These are phyloP conservation scores for Drosophila robusta DNA, from an alignment of 2,888 invertebrate species.

Conservation along the genomic window DNA sequence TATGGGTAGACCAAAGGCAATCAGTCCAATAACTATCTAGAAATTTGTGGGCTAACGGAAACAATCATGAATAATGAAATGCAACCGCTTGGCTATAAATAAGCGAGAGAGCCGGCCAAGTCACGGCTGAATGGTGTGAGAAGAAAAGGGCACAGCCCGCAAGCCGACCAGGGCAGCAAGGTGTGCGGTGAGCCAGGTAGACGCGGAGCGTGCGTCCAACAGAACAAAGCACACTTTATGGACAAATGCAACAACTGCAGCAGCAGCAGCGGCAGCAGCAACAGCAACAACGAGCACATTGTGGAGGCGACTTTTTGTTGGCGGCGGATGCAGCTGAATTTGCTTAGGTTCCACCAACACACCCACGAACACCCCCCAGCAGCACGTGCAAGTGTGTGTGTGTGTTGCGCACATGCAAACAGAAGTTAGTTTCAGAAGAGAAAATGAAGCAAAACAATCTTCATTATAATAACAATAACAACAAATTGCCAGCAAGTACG, in stretches of 20 bases:
- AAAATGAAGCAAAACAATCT: slow-evolving; percentile 53
- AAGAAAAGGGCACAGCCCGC: slow-evolving; percentile 22
- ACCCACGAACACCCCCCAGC: slow-evolving; percentile 1
- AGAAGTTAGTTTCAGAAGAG: slow-evolving; percentile 1
- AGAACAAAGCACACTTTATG: slow-evolving; percentile 25
- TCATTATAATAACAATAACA: slow-evolving; percentile 46
- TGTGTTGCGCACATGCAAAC: slow-evolving; percentile 33
- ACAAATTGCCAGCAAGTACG: slow-evolving; percentile 45
- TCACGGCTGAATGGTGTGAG: slow-evolving; percentile 65
- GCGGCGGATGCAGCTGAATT: slow-evolving; percentile 29
- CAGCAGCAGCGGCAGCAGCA: slow-evolving; percentile 25
- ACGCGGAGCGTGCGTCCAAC: not conserved
- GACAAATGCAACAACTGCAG: slow-evolving; percentile 34
- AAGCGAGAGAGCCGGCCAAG: slow-evolving; percentile 41
- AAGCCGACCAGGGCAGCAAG: slow-evolving; percentile 4
- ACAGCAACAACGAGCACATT: slow-evolving; percentile 17
- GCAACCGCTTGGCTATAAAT: slow-evolving; percentile 61
- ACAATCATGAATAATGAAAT: slow-evolving; percentile 73
- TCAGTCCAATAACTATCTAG: slow-evolving; percentile 7
- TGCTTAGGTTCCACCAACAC: not conserved
- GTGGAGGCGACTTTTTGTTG: slow-evolving; percentile 18
- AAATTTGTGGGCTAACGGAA: slow-evolving; percentile 71
- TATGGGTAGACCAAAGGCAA: slow-evolving; percentile 7
- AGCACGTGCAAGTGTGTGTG: slow-evolving; percentile 60
- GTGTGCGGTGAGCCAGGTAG: slow-evolving; percentile 38